phyloP scores from a whole-genome alignment of 1,140 invertebrate genomes.

The Alviniconcha marisindica region DNA sequence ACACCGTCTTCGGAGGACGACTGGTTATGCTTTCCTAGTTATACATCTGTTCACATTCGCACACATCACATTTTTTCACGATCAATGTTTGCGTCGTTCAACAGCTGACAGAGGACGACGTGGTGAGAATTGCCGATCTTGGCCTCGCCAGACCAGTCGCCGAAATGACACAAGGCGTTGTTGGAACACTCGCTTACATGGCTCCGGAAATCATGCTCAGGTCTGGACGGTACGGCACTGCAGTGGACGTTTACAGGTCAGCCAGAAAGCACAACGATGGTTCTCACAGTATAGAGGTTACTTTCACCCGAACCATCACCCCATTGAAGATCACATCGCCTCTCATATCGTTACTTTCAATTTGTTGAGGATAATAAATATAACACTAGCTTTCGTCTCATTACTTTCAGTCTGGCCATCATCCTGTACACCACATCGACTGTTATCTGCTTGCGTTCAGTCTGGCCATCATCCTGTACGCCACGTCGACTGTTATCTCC shows the following conservation, averaged over 20 bases:
- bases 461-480: too few relatives aligned
- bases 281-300: too few relatives aligned
- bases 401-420: constrained; percentile 47
- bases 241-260: constrained; percentile 61
- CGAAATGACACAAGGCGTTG: constrained; percentile 61
- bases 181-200: constrained; percentile 68
- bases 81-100: too few relatives aligned
- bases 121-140: constrained; percentile 68
- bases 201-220: constrained; percentile 66
- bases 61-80: too few relatives aligned
- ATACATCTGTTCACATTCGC: too few relatives aligned
- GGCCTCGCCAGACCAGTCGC: constrained; percentile 63
- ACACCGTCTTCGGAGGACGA: too few relatives aligned
- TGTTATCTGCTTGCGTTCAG: neutral
- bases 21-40: too few relatives aligned
- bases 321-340: too few relatives aligned
- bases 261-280: neutral
- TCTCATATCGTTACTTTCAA: too few relatives aligned
- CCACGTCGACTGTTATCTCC: too few relatives aligned
- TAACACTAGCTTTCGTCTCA: too few relatives aligned
- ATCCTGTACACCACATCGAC: constrained; percentile 54
- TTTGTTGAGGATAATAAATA: too few relatives aligned
- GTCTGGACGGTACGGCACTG: constrained; percentile 49
- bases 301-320: constrained; percentile 53
- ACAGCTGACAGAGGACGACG: constrained; percentile 60